Evolutionary conservation across 2,113 vertebrate species (phyloP).

Genomic region (Protobothrops mucrosquamatus): DNA sequence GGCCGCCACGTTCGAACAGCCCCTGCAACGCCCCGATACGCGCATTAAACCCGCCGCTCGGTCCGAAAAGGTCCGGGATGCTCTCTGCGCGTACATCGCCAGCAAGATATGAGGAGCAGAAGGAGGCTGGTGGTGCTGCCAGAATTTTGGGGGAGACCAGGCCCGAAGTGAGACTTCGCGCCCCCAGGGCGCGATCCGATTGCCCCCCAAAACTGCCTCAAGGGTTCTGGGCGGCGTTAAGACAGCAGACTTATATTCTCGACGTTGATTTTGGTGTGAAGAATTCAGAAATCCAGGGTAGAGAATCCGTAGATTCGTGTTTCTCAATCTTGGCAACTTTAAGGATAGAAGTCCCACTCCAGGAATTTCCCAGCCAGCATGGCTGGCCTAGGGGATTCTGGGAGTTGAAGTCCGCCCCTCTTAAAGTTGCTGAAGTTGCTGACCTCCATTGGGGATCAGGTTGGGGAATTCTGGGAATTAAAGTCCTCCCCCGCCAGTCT

Average conservation of each 20-base stretch:
- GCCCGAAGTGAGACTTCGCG: background rate
- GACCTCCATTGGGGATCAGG: too few relatives aligned
- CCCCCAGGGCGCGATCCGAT: background rate
- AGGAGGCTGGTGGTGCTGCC: too few relatives aligned
- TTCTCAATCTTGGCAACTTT: background rate
- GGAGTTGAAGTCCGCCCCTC: background rate
- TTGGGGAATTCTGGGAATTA: background rate
- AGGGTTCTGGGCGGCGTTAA: background rate
- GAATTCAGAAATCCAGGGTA: background rate
- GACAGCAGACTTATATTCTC: background rate
- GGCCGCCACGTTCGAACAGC: constrained; percentile 9
- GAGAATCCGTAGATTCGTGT: background rate
- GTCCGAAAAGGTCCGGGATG: background rate
- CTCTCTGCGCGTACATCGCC: background rate
- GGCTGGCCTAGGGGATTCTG: background rate
- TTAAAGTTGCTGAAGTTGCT: background rate
- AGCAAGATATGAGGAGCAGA: background rate
- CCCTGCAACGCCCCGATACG: background rate
- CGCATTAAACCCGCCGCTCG: constrained; percentile 10
- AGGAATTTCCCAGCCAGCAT: background rate
- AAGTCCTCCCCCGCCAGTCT: background rate
- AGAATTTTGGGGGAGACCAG: background rate
- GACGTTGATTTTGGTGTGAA: background rate
- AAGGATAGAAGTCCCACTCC: background rate
- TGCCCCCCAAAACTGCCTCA: background rate